A percentile compares a stretch with the other conserved stretches of the same genome.
phyloP scores from a whole-genome alignment of 1,140 invertebrate genomes.

The Scaptomyza hsui region DNA sequence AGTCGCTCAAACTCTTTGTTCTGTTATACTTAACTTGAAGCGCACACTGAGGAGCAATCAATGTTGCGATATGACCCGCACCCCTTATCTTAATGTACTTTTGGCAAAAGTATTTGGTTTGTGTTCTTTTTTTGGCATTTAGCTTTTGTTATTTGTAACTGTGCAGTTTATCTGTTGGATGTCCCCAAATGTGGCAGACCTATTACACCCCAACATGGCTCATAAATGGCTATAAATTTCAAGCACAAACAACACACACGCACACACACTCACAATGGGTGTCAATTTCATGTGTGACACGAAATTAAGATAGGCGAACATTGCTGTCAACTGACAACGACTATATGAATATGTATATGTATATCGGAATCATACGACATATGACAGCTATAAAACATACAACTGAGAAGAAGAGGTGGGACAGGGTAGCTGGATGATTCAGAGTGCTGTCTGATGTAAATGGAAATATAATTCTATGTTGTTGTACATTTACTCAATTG shows the following conservation, averaged over 20 bases:
- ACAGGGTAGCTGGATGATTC: background rate
- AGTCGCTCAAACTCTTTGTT: too few relatives aligned
- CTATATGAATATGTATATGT: background rate
- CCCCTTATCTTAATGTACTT: slow-evolving; percentile 30
- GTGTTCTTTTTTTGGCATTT: slow-evolving; percentile 3
- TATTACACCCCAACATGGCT: slow-evolving; percentile 30
- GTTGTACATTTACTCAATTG: background rate
- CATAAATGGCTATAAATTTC: slow-evolving; percentile 52
- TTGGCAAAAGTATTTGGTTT: slow-evolving; percentile 9
- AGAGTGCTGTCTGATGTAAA: background rate
- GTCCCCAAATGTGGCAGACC: slow-evolving; percentile 50
- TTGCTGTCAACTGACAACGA: slow-evolving; percentile 64
- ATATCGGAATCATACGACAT: slow-evolving; percentile 37
- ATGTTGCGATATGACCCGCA: slow-evolving; percentile 34
- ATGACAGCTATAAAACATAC: slow-evolving; percentile 68
- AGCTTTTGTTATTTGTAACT: slow-evolving; percentile 62
- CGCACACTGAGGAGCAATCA: slow-evolving; percentile 36
- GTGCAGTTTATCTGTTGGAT: slow-evolving; percentile 67
- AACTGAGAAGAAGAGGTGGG: slow-evolving; percentile 4
- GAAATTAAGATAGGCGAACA: slow-evolving; percentile 76
- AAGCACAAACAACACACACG: slow-evolving; percentile 19
- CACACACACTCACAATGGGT: slow-evolving; percentile 41
- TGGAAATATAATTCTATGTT: background rate
- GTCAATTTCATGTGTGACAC: slow-evolving; percentile 74
- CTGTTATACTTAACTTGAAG: too few relatives aligned